Conservation (phyloP, 2,888 invertebrate species). For the Lochmaea crataegi region DNA sequence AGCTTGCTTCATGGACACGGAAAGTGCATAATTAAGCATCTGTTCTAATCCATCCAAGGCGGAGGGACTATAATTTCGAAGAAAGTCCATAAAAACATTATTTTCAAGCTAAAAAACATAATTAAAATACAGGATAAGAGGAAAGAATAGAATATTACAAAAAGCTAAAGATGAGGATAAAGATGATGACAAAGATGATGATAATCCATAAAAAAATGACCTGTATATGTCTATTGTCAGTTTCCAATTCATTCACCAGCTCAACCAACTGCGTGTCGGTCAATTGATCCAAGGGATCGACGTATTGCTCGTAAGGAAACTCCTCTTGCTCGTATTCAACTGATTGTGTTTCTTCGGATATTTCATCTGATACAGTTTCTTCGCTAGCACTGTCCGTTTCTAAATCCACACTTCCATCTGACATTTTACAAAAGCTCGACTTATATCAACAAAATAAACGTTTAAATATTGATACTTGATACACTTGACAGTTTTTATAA, state of each 20-base stretch:
- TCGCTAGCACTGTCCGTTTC: neutral
- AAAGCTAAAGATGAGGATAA: too few species aligned
- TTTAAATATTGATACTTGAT: neutral
- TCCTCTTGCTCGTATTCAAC: neutral
- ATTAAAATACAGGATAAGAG: neutral
- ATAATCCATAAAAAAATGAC: neutral
- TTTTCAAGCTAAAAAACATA: slow-evolving; percentile 43
- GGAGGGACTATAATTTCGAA: slow-evolving; percentile 46
- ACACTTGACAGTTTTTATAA: neutral
- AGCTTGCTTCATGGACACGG: slow-evolving; percentile 18
- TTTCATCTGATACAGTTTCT: neutral
- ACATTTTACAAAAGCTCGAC: neutral
- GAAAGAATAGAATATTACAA: too few species aligned
- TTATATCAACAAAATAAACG: too few species aligned
- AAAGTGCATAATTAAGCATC: slow-evolving; percentile 18
- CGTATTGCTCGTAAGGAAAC: neutral
- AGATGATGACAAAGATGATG: too few species aligned
- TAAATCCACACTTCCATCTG: neutral
- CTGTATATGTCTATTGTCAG: slow-evolving; percentile 41
- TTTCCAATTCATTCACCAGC: slow-evolving; percentile 43
- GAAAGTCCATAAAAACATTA: slow-evolving; percentile 45
- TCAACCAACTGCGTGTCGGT: slow-evolving; percentile 48
- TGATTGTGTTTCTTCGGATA: neutral
- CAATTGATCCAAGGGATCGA: slow-evolving; percentile 44
- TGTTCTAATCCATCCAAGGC: slow-evolving; percentile 45